phyloP scores from a whole-genome alignment of 92 coral and sea anemone species.

The Zoanthus solanderi region DNA sequence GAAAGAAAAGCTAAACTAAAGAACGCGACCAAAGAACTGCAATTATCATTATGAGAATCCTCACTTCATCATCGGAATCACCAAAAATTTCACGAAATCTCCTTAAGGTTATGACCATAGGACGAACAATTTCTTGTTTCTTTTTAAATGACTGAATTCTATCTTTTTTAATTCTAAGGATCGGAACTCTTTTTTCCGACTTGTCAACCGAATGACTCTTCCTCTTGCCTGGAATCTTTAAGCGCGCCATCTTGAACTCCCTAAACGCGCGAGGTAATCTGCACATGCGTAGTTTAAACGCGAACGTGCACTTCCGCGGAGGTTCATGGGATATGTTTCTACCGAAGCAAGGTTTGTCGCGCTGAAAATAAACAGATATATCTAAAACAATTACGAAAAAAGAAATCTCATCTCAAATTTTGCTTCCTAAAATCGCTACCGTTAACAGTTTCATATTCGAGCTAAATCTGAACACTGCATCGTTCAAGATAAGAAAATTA shows the following conservation, averaged over 20 bases:
- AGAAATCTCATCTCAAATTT: background rate
- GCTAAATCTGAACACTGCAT: background rate
- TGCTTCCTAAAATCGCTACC: background rate
- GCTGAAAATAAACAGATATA: background rate
- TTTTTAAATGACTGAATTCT: conserved; percentile 39
- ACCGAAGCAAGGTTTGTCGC: background rate
- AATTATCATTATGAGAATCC: conserved; percentile 9
- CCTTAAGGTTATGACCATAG: conserved; percentile 81
- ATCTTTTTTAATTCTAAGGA: conserved; percentile 62
- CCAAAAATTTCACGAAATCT: conserved; percentile 96
- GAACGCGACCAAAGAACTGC: conserved; percentile 63
- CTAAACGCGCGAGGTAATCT: conserved; percentile 42
- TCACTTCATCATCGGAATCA: conserved; percentile 98
- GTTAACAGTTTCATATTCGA: no score
- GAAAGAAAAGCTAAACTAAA: conserved; percentile 57
- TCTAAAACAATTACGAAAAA: background rate
- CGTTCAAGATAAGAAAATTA: background rate
- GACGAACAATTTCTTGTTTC: conserved; percentile 54
- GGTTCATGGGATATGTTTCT: conserved; percentile 67
- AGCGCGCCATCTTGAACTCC: conserved; percentile 97
- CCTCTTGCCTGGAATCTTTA: conserved; percentile 88
- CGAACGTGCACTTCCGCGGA: conserved; percentile 77
- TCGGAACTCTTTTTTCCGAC: conserved; percentile 60
- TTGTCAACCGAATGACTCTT: conserved; percentile 74
- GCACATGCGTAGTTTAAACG: conserved; percentile 70